These are phyloP conservation scores for Acromyrmex heyeri DNA, from an alignment of 1,140 invertebrate genomes.

Conservation along the genomic window DNA sequence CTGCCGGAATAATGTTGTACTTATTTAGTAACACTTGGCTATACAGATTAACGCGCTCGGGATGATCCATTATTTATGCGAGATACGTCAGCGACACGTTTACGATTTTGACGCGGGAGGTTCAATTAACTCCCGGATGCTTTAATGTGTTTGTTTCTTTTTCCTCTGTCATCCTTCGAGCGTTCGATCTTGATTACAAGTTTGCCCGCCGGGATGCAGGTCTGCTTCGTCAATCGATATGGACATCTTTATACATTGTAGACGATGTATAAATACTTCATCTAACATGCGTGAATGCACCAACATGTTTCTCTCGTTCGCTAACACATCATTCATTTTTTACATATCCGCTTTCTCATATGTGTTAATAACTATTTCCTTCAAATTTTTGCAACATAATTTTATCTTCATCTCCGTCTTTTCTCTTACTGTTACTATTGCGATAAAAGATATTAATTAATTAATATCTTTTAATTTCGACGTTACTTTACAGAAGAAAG, in stretches of 20 bases:
- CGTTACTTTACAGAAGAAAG: background rate
- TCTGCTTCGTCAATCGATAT: slow-evolving; percentile 53
- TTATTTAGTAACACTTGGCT: slow-evolving; percentile 45
- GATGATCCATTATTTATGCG: slow-evolving; percentile 59
- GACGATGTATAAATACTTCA: slow-evolving; percentile 55
- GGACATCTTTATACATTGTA: slow-evolving; percentile 56
- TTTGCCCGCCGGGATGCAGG: slow-evolving; percentile 53
- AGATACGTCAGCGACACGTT: slow-evolving; percentile 63
- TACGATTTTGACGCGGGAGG: slow-evolving; percentile 64
- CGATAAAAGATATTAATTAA: background rate
- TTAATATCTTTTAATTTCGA: background rate
- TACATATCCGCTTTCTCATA: background rate
- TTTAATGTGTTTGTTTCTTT: slow-evolving; percentile 46
- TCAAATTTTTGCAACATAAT: background rate
- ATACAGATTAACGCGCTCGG: slow-evolving; percentile 47
- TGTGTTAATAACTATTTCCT: background rate
- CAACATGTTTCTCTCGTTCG: background rate
- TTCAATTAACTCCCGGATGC: slow-evolving; percentile 62
- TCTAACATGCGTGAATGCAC: slow-evolving; percentile 48
- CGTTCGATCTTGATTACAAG: slow-evolving; percentile 57
- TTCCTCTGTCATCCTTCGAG: slow-evolving; percentile 44
- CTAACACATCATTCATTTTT: slow-evolving; percentile 17
- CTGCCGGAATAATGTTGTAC: slow-evolving; percentile 57
- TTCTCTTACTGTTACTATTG: background rate
- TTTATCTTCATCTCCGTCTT: background rate